Percentiles rank a stretch among this genome's conserved stretches.
phyloP scores from a whole-genome alignment of 2,797 vertebrate species.

The Octomys mimax region DNA sequence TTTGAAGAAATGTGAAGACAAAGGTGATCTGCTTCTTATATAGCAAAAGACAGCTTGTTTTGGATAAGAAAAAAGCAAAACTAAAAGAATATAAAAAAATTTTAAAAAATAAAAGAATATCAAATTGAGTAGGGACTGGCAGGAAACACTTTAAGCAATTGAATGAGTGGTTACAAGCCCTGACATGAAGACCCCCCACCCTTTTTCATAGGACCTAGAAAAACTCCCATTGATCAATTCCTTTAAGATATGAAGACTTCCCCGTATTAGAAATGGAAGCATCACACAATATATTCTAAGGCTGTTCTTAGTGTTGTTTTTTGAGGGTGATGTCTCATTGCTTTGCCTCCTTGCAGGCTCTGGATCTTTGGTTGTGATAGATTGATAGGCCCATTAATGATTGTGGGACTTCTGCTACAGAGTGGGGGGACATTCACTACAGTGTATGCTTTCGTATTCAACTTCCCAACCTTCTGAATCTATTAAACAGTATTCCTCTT shows the following conservation, averaged over 20 bases:
- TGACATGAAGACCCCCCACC: background rate
- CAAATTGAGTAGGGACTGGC: background rate
- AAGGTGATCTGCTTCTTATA: background rate
- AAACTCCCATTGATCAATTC: background rate
- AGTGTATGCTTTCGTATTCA: background rate
- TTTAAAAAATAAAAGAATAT: too few relatives aligned
- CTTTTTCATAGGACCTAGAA: background rate
- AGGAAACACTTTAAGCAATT: background rate
- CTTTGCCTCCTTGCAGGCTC: background rate
- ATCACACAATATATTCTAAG: background rate
- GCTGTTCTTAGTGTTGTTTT: background rate
- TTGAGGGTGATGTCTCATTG: background rate
- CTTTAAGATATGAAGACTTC: background rate
- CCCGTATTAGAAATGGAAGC: background rate
- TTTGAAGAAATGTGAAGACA: background rate
- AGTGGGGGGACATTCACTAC: background rate
- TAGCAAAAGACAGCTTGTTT: background rate
- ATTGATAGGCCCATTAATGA: background rate
- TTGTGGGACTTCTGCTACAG: background rate
- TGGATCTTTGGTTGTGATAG: background rate
- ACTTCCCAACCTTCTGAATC: background rate
- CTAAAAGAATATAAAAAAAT: background rate
- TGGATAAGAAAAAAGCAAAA: background rate
- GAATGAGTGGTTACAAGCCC: background rate
- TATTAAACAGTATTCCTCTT: conserved; percentile 56